Evolutionary conservation across 1,140 invertebrate species (phyloP).

Genomic region (Protaetia brevitarsis): DNA sequence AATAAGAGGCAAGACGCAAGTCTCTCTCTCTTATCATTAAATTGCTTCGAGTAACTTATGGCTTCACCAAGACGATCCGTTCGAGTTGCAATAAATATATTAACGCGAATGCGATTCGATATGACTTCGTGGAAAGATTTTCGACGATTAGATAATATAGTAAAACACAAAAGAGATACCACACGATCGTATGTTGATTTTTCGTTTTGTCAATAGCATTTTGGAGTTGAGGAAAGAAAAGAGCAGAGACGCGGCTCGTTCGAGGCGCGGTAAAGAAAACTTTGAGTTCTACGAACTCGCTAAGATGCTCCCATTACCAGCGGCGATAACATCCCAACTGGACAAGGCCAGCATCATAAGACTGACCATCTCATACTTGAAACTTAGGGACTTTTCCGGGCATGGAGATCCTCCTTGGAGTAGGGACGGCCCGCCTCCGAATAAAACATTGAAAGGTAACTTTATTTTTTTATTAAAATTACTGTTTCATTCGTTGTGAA

Average conservation of each 20-base stretch:
- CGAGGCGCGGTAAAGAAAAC: slow-evolving; percentile 94
- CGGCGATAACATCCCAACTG: slow-evolving; percentile 94
- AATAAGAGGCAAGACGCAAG: slow-evolving; percentile 2
- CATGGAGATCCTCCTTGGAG: slow-evolving; percentile 96
- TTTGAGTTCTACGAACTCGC: slow-evolving; percentile 98
- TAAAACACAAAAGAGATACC: not conserved
- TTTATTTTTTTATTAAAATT: slow-evolving; percentile 6
- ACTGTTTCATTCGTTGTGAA: not conserved
- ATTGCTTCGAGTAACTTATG: too few species aligned
- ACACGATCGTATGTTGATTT: slow-evolving; percentile 6
- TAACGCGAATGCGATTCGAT: too few species aligned
- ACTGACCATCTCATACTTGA: slow-evolving; percentile 95
- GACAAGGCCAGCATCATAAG: slow-evolving; percentile 99
- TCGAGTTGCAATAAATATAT: too few species aligned
- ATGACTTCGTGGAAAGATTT: too few species aligned
- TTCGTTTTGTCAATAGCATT: slow-evolving; percentile 72
- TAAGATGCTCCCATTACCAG: slow-evolving; percentile 93
- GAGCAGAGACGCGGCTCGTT: slow-evolving; percentile 91
- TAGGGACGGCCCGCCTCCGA: slow-evolving; percentile 67
- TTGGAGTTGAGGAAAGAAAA: slow-evolving; percentile 96
- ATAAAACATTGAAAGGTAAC: slow-evolving; percentile 85
- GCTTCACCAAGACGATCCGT: too few species aligned
- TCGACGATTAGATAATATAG: too few species aligned
- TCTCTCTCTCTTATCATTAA: slow-evolving; percentile 5
- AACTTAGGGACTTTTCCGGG: slow-evolving; percentile 89